Evolutionary conservation across 2,888 invertebrate species (phyloP).

Genomic region (Metalampra italica): DNA sequence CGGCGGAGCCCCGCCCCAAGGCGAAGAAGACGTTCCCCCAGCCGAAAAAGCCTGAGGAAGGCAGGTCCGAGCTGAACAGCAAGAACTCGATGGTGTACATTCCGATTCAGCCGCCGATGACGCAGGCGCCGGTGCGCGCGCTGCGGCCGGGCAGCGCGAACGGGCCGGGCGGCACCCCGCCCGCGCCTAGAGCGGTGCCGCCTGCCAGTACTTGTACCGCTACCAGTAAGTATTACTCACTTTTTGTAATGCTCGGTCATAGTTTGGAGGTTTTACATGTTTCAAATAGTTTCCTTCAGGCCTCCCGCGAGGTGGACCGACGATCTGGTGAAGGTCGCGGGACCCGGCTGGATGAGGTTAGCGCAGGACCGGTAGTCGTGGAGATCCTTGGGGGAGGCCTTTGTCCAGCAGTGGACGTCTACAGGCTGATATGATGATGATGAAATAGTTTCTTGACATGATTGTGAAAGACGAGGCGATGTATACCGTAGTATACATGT

Average conservation of each 20-base stretch:
- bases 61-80: conserved; percentile 53
- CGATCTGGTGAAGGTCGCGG: too few species aligned
- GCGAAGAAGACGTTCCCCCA: conserved; percentile 66
- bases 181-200: conserved; percentile 15
- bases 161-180: conserved; percentile 13
- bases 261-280: too few species aligned
- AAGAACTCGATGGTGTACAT: conserved; percentile 75
- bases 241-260: background rate
- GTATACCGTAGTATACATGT: too few species aligned
- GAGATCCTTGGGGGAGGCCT: too few species aligned
- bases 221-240: conserved; percentile 22
- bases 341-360: too few species aligned
- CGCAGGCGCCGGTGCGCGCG: conserved; percentile 48
- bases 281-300: too few species aligned
- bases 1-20: conserved; percentile 38
- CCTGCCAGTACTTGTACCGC: conserved; percentile 17
- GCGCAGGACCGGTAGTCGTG: too few species aligned
- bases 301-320: too few species aligned
- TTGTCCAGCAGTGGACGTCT: too few species aligned
- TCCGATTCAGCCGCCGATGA: conserved; percentile 64
- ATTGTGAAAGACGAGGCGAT: too few species aligned
- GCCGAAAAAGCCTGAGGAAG: conserved; percentile 54
- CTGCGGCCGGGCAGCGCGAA: conserved; percentile 18
- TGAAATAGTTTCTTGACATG: too few species aligned
- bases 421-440: too few species aligned